Conservation (phyloP, 2,888 invertebrate genomes). For the Sinelater perroti region DNA sequence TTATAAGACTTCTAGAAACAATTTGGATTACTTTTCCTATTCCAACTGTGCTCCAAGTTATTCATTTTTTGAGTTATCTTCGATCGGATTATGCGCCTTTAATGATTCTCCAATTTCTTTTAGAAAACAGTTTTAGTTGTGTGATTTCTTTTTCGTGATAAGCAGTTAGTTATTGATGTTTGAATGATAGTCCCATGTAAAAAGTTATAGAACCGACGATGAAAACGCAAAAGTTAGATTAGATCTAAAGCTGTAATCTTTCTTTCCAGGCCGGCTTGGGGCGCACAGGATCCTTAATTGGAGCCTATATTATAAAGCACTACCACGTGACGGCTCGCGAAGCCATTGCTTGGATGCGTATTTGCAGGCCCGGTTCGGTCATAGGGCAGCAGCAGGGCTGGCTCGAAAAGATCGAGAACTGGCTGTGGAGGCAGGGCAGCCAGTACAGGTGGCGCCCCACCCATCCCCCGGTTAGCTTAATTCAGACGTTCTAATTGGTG, state of each 20-base stretch:
- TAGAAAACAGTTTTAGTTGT: too few species aligned
- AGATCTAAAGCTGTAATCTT: neutral
- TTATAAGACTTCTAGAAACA: too few species aligned
- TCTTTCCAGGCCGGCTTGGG: constrained; percentile 82
- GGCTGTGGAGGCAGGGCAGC: constrained; percentile 65
- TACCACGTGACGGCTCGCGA: constrained; percentile 82
- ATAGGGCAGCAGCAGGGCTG: constrained; percentile 88
- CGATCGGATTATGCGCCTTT: too few species aligned
- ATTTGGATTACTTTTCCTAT: too few species aligned
- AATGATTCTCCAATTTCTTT: too few species aligned
- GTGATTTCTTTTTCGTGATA: too few species aligned
- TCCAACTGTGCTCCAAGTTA: too few species aligned
- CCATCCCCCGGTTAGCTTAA: neutral
- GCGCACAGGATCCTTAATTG: constrained; percentile 88
- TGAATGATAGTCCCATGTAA: too few species aligned
- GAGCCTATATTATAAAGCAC: constrained; percentile 87
- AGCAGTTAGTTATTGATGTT: too few species aligned
- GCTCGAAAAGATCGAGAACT: constrained; percentile 63
- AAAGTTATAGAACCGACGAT: too few species aligned
- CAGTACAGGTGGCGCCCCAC: constrained; percentile 66
- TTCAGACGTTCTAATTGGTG: neutral
- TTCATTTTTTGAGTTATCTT: too few species aligned
- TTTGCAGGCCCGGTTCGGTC: constrained; percentile 88
- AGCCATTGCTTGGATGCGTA: constrained; percentile 87
- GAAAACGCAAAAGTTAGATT: too few species aligned